Percentiles rank a stretch among this genome's conserved stretches.
These are phyloP conservation scores for Ophion ventricosus DNA, from an alignment of 2,888 invertebrate genomes.

Conservation along the genomic window DNA sequence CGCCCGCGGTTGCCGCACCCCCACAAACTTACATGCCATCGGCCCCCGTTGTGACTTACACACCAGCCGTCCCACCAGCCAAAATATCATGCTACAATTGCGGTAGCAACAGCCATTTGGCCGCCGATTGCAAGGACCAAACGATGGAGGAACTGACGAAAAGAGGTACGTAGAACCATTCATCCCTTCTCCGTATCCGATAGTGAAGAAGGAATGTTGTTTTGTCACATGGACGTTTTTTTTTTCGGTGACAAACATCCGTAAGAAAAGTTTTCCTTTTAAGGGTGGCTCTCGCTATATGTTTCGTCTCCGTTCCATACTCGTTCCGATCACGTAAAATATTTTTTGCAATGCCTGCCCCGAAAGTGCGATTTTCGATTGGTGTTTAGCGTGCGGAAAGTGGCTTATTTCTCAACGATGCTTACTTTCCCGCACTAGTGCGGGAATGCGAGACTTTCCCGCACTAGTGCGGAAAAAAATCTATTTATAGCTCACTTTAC, in stretches of 20 bases:
- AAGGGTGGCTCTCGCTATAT: no score
- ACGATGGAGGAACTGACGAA: conserved; percentile 96
- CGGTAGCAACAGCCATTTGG: conserved; percentile 92
- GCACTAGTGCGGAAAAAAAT: no score
- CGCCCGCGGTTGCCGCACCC: conserved; percentile 73
- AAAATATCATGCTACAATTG: conserved; percentile 96
- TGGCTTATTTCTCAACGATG: no score
- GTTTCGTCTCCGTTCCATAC: no score
- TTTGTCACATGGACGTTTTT: background rate
- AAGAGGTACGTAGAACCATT: conserved; percentile 78
- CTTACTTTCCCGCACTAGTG: no score
- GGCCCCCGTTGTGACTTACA: conserved; percentile 78
- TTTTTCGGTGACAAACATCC: background rate
- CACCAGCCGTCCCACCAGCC: conserved; percentile 85
- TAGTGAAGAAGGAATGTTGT: background rate
- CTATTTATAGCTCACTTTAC: no score
- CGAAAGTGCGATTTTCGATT: no score
- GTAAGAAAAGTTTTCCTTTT: no score
- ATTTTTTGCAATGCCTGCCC: no score
- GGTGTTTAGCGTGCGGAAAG: no score
- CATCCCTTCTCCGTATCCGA: background rate
- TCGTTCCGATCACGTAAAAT: no score
- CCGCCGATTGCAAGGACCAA: conserved; percentile 94
- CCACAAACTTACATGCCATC: conserved; percentile 79
- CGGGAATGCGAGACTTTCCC: no score